These are phyloP conservation scores for Cyanoderma ruficeps DNA, from an alignment of 2,113 vertebrate genomes.

Conservation along the genomic window DNA sequence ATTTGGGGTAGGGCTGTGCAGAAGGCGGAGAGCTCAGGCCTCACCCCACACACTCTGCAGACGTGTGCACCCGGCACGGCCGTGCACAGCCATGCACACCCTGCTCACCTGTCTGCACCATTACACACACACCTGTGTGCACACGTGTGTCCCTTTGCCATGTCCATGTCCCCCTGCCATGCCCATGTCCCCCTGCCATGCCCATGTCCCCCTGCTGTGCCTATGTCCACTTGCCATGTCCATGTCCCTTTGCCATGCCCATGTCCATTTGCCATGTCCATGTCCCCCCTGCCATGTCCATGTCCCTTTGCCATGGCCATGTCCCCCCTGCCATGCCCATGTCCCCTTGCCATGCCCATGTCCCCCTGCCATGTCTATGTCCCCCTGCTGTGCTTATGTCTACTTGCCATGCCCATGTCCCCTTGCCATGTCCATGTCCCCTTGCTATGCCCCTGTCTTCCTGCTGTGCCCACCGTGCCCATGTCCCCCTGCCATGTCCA, in stretches of 20 bases:
- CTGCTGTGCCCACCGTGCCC: too few relatives aligned
- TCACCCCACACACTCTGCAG: neutral
- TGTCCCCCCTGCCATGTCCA: too few relatives aligned
- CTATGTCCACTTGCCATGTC: neutral
- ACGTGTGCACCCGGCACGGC: fast-evolving
- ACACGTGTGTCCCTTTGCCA: fast-evolving
- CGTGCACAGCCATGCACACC: too few relatives aligned
- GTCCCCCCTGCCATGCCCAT: fast-evolving
- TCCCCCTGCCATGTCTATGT: neutral
- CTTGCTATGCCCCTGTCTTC: neutral
- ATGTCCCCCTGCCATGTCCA: neutral
- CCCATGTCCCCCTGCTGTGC: too few relatives aligned
- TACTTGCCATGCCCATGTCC: neutral
- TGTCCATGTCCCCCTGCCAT: neutral
- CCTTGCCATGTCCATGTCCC: neutral
- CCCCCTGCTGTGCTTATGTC: too few relatives aligned
- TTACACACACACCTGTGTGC: neutral
- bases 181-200: neutral
- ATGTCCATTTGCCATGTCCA: fast-evolving
- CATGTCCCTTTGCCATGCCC: neutral
- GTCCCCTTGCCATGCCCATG: fast-evolving
- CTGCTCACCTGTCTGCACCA: too few relatives aligned
- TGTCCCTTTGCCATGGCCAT: neutral
- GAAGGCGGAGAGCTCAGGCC: neutral
- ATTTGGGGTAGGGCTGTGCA: neutral